phyloP scores from a whole-genome alignment of 2,113 vertebrate species.

The Anolis sagrei region DNA sequence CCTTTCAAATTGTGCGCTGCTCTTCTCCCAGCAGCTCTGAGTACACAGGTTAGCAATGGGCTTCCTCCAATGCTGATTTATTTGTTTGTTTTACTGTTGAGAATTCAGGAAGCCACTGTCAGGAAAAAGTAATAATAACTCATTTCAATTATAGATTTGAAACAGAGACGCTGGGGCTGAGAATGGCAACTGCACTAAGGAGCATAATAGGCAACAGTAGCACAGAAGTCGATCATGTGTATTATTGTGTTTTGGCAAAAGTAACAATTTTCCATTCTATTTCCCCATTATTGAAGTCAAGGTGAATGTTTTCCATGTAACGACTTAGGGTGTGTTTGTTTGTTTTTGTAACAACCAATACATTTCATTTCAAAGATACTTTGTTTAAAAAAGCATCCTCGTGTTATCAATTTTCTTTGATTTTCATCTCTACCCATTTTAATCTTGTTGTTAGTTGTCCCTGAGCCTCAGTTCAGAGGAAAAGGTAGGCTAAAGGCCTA shows the following conservation, averaged over 20 bases:
- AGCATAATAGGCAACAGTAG: neutral
- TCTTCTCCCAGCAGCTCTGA: constrained; percentile 26
- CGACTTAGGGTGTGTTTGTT: neutral
- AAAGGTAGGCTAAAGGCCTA: too few species aligned
- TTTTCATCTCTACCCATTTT: neutral
- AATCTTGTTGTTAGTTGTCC: too few species aligned
- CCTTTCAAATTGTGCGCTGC: constrained; percentile 1
- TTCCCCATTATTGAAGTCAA: neutral
- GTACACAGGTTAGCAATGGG: constrained; percentile 31
- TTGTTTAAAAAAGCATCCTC: neutral
- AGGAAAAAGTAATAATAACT: constrained; percentile 30
- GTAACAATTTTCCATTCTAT: neutral
- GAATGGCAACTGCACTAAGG: constrained; percentile 2
- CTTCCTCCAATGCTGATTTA: constrained; percentile 40
- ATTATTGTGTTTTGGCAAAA: constrained; percentile 16
- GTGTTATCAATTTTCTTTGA: neutral
- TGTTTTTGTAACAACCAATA: constrained; percentile 14
- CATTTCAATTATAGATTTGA: constrained; percentile 41
- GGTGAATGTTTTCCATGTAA: neutral
- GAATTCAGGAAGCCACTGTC: constrained; percentile 25
- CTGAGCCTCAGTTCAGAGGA: too few species aligned
- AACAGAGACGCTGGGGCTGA: constrained; percentile 41
- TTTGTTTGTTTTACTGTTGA: constrained; percentile 23
- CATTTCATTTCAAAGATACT: neutral
- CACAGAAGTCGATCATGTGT: neutral